phyloP scores from a whole-genome alignment of 1,140 invertebrate species.

The Grapholita molesta region DNA sequence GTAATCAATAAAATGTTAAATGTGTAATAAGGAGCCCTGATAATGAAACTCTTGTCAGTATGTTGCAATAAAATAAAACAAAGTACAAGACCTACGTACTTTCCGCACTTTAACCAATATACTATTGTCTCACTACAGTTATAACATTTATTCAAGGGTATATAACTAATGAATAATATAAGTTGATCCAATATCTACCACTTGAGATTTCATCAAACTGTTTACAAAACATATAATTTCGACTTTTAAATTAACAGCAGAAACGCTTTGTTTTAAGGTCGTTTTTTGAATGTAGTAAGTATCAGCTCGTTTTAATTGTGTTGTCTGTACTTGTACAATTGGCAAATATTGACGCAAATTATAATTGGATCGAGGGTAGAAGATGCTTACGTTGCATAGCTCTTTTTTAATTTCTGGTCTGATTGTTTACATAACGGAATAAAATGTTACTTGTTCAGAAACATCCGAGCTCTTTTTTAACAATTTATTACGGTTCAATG shows the following conservation, averaged over 20 bases:
- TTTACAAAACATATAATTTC: neutral
- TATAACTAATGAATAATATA: neutral
- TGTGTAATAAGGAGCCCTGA: no score
- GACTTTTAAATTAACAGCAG: slow-evolving; percentile 12
- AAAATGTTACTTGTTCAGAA: neutral
- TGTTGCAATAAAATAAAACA: no score
- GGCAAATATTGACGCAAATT: slow-evolving; percentile 51
- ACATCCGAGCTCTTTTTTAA: neutral
- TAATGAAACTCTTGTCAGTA: no score
- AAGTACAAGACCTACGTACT: no score
- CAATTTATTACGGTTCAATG: no score
- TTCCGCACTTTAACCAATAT: no score
- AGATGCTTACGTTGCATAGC: slow-evolving; percentile 28
- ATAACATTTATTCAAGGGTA: no score
- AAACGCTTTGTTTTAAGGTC: slow-evolving; percentile 21
- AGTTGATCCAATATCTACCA: neutral
- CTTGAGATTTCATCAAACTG: neutral
- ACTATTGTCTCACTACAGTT: no score
- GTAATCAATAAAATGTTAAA: no score
- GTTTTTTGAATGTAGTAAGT: neutral
- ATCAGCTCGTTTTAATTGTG: neutral
- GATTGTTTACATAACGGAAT: neutral
- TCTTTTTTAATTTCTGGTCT: slow-evolving; percentile 34
- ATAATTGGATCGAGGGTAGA: slow-evolving; percentile 48
- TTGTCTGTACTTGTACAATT: slow-evolving; percentile 19